phyloP scores from a whole-genome alignment of 1,140 invertebrate genomes.

The Camponotus vicinus region DNA sequence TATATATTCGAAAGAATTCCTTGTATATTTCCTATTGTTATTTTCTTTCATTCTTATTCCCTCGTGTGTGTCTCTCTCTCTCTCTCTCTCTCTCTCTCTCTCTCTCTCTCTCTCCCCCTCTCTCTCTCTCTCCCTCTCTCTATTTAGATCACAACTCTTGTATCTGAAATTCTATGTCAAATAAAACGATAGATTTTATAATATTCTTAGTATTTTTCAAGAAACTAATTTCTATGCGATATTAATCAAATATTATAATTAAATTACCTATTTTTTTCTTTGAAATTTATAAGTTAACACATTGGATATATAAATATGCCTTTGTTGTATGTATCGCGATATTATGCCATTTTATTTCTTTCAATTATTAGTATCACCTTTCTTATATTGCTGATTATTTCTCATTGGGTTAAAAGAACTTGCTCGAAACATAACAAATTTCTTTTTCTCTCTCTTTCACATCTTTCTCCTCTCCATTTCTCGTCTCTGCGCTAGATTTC shows the following conservation, averaged over 20 bases:
- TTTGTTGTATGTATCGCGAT: neutral
- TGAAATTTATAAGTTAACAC: neutral
- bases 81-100: neutral
- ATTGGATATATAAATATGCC: neutral
- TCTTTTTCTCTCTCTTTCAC: neutral
- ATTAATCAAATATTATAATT: neutral
- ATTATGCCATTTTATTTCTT: neutral
- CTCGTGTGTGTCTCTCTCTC: neutral
- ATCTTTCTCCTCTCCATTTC: constrained; percentile 52
- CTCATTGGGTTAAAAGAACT: constrained; percentile 25
- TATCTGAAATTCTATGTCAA: neutral
- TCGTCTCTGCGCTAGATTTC: constrained; percentile 59
- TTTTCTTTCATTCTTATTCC: neutral
- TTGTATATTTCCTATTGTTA: constrained; percentile 17
- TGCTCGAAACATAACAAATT: constrained; percentile 35
- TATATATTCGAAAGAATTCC: constrained; percentile 55
- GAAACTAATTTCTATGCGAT: neutral
- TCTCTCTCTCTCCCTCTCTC: neutral
- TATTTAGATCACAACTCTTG: neutral
- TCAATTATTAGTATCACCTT: neutral
- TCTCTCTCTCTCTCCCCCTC: neutral
- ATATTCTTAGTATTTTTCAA: neutral
- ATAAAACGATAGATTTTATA: neutral
- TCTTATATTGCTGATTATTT: constrained; percentile 27
- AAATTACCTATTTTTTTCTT: neutral